Evolutionary conservation across 2,797 vertebrate species (phyloP).

Genomic region (Malacoraja senta): DNA sequence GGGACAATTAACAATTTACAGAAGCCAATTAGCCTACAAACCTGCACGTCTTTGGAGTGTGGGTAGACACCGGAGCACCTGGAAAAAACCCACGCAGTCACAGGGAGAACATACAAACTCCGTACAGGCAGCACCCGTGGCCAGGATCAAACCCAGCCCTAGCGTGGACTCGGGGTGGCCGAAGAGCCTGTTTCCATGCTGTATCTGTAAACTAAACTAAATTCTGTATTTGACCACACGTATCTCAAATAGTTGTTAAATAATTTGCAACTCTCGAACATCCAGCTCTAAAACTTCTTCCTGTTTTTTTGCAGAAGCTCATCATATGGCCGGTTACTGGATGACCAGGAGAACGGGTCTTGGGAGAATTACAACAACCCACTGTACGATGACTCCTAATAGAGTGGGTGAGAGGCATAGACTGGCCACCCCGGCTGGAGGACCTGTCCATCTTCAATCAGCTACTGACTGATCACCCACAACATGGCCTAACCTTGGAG

Average conservation of each 20-base stretch:
- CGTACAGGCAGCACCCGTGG: no score
- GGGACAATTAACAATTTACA: no score
- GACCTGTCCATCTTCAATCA: background rate
- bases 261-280: background rate
- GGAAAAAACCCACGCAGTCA: no score
- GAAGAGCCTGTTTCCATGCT: background rate
- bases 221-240: no score
- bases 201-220: no score
- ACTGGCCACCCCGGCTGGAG: no score
- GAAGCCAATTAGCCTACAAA: no score
- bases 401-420: background rate
- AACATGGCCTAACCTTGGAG: background rate
- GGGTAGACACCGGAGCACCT: no score
- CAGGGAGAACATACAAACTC: no score
- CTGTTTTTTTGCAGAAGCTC: constrained; percentile 55
- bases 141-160: no score
- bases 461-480: background rate
- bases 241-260: background rate
- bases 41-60: no score
- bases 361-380: constrained; percentile 82
- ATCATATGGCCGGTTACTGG: constrained; percentile 71
- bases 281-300: background rate
- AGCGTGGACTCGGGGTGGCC: no score
- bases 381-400: constrained; percentile 72
- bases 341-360: constrained; percentile 60